Base-by-base conservation (phyloP, 2,888 invertebrate genomes). In the Lottia gigantea region DNA sequence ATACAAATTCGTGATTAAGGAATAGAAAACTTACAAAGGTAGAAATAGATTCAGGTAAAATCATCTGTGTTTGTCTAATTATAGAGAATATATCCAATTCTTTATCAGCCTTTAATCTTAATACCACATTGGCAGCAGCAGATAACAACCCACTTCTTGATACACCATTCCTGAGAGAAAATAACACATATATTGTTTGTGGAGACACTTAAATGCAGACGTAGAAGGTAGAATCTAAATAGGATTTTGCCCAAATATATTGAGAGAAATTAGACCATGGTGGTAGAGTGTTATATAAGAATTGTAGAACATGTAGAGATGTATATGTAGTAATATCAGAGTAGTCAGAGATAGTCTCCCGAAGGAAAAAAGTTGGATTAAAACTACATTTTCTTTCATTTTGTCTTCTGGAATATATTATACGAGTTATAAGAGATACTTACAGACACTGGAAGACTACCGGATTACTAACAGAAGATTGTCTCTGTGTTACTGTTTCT, bases 371-470 rank as follows among this genome's bases (percentile, higher is more conserved):
- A 31, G 31, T 31, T 31, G 31, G 6, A 31, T 31, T 6, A 31
- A 31, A 31, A 31, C 31, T 31, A 2, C 31, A 31, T n/a, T n/a
- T n/a, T n/a, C 2, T 31, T 6, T 31, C 31, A 31, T 31, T 31
- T 31, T 31, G 31, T 31, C 31, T 40, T 40, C 31, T 31, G 2
- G 6, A 31, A 31, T 31, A 31, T 31, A 31, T 31, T 31, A n/a
- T n/a, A n/a, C n/a, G 6, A 31, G 31, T 31, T 40, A 1, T 40
- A 4, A 40, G 40, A 6, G 15, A 11, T 55, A 55, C 55, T 55
- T 55, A 55, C 55, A 55, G 23, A 23, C 55, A 55, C 14, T 55
- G 55, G 55, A 55, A 55, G 55, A 55, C 55, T 23, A 55, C 23
- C 11, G 55, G 55, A 14, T 55, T 55, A 55, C 23, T 19, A 11